Evolutionary conservation across 2,888 invertebrate genomes (phyloP).

Genomic region (Cephonodes hylas): DNA sequence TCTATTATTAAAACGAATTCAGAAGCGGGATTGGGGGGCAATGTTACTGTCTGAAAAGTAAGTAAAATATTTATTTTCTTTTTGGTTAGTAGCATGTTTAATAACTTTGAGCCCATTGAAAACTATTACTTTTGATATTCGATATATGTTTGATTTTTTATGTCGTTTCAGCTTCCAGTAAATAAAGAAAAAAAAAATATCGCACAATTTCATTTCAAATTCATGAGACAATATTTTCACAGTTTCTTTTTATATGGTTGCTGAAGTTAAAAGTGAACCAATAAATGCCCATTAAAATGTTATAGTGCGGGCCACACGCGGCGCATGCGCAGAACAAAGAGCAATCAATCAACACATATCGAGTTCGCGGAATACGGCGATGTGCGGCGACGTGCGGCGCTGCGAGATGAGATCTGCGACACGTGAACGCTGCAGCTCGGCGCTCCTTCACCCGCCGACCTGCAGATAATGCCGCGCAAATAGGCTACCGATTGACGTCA

Average conservation of each 20-base stretch:
- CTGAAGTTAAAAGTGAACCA: background rate
- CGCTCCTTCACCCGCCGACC: slow-evolving; percentile 64
- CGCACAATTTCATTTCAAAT: no score
- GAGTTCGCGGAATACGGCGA: slow-evolving; percentile 52
- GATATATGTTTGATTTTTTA: no score
- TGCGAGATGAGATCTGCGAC: slow-evolving; percentile 18
- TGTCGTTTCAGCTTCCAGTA: no score
- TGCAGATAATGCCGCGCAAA: slow-evolving; percentile 55
- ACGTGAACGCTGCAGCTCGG: slow-evolving; percentile 59
- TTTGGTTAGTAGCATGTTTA: no score
- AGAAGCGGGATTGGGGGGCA: background rate
- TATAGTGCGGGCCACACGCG: background rate
- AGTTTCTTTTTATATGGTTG: no score
- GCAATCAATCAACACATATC: slow-evolving; percentile 61
- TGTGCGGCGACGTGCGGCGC: slow-evolving; percentile 26
- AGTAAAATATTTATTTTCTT: no score
- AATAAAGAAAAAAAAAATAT: no score
- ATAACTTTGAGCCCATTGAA: no score
- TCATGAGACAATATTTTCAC: no score
- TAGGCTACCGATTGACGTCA: slow-evolving; percentile 76
- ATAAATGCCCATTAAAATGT: background rate
- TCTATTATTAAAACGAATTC: background rate
- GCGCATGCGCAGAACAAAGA: slow-evolving; percentile 51
- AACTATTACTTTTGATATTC: no score
- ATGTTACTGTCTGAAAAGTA: background rate